A percentile compares a stretch with the other conserved stretches of the same genome.
Evolutionary conservation across 2,113 vertebrate species (phyloP).

Genomic region (Sporophila hypoxantha): DNA sequence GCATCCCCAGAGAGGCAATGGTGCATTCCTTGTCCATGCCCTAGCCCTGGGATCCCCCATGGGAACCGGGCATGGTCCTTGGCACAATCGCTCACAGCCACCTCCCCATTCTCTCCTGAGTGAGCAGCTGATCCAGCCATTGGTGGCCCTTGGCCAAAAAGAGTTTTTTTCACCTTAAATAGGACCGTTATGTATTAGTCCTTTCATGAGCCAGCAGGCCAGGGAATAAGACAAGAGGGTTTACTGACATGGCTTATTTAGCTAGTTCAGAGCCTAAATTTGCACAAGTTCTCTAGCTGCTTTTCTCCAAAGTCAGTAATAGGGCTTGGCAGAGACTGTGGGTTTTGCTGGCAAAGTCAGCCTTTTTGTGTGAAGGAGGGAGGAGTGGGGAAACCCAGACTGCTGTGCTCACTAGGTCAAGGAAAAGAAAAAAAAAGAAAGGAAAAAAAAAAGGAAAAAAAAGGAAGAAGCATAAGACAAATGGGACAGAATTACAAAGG

Average conservation of each 20-base stretch:
- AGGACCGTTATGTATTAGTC: constrained; percentile 21
- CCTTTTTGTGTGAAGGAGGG: constrained; percentile 49
- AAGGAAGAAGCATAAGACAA: background rate
- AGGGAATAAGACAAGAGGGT: constrained; percentile 37
- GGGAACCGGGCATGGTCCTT: accelerated
- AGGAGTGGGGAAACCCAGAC: constrained; percentile 13
- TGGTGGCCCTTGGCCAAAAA: constrained; percentile 3
- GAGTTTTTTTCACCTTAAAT: constrained; percentile 39
- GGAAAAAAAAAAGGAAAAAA: background rate
- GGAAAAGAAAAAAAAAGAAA: background rate
- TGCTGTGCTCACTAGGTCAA: constrained; percentile 43
- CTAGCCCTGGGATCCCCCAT: background rate
- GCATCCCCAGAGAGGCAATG: background rate
- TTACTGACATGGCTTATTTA: constrained; percentile 51
- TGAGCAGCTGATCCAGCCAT: background rate
- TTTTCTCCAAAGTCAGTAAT: constrained; percentile 52
- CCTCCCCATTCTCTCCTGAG: background rate
- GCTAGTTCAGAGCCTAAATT: constrained; percentile 44
- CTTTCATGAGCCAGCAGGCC: constrained; percentile 27
- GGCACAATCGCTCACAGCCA: accelerated
- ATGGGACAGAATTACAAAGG: background rate
- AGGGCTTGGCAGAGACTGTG: constrained; percentile 22
- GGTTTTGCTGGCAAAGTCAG: constrained; percentile 53
- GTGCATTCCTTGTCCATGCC: background rate
- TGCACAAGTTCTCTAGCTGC: constrained; percentile 30